Conservation (phyloP, 2,113 vertebrate genomes). For the Pagrus major region DNA sequence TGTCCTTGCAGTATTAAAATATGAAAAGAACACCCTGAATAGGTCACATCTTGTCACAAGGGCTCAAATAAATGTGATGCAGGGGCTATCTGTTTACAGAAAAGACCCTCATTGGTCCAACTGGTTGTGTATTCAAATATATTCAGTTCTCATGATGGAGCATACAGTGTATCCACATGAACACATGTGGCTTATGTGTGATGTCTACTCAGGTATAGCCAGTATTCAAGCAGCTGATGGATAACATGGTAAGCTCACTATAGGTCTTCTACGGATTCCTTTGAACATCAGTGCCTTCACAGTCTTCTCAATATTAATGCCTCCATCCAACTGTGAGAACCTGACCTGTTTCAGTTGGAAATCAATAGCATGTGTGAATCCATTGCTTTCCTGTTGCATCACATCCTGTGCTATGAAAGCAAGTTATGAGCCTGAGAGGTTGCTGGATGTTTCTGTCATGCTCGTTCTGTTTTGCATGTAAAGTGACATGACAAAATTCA, state of each 20-base stretch:
- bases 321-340: conserved; percentile 56
- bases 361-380: conserved; percentile 65
- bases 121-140: background rate
- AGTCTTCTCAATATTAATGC: conserved; percentile 62
- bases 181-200: conserved; percentile 4
- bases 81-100: conserved; percentile 4
- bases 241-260: conserved; percentile 23
- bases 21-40: background rate
- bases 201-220: background rate
- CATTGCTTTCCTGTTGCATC: conserved; percentile 81
- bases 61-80: background rate
- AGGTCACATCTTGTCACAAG: background rate
- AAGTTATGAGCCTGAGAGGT: conserved; percentile 39
- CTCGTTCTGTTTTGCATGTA: conserved; percentile 26
- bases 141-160: conserved; percentile 1
- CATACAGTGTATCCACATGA: background rate
- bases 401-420: conserved; percentile 61
- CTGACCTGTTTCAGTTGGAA: conserved; percentile 64
- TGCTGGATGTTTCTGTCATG: conserved; percentile 45
- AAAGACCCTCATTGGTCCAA: background rate
- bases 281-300: conserved; percentile 60
- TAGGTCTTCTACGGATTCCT: conserved; percentile 43
- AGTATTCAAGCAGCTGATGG: background rate
- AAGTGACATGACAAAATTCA: background rate
- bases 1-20: background rate